A percentile compares a stretch with the other conserved stretches of the same genome.
phyloP scores from a whole-genome alignment of 2,797 vertebrate genomes.

The Coilia nasus region DNA sequence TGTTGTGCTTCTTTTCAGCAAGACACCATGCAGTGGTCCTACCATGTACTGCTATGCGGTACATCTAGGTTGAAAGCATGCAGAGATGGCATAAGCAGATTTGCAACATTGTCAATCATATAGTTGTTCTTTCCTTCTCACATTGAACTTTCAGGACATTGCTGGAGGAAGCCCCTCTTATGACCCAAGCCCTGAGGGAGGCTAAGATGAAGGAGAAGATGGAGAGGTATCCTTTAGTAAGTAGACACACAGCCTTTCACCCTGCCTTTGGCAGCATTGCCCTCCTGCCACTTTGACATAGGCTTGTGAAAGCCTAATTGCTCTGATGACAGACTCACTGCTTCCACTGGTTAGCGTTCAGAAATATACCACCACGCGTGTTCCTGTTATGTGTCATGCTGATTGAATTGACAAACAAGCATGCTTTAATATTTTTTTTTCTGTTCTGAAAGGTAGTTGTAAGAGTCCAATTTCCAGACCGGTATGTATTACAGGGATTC shows the following conservation, averaged over 20 bases:
- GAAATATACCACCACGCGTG: neutral
- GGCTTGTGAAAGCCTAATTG: neutral
- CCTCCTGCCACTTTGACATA: neutral
- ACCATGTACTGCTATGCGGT: no score
- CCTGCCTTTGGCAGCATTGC: neutral
- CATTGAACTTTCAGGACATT: constrained; percentile 72
- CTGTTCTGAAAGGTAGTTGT: constrained; percentile 82
- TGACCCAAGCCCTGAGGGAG: constrained; percentile 86
- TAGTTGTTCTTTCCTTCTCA: neutral
- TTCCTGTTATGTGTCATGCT: no score
- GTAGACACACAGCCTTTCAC: constrained; percentile 22
- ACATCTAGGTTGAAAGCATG: no score
- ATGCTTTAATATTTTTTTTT: neutral
- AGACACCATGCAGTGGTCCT: no score
- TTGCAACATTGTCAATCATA: neutral
- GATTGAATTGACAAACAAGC: neutral
- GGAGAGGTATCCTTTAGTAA: constrained; percentile 89
- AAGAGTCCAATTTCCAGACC: constrained; percentile 92
- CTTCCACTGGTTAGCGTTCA: neutral
- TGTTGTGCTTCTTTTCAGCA: no score
- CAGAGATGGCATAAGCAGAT: neutral
- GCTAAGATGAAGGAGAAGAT: constrained; percentile 87
- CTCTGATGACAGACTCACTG: neutral
- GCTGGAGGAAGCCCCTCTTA: constrained; percentile 89
- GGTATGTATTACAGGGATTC: constrained; percentile 90